Conservation (phyloP, 2,888 invertebrate genomes). For the Lepidonotus clava region DNA sequence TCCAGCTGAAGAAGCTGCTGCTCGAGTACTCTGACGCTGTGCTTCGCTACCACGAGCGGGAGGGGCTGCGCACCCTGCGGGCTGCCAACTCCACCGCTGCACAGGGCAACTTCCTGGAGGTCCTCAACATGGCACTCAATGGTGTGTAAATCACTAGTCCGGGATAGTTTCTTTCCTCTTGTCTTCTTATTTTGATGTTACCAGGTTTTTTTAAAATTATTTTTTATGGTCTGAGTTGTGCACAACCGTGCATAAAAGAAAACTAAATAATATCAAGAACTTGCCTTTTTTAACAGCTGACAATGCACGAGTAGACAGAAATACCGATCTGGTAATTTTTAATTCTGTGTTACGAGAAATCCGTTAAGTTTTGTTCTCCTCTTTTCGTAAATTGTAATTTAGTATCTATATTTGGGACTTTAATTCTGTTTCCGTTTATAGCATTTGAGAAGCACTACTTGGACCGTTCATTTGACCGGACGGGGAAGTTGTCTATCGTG, state of each 20-base stretch:
- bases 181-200: neutral
- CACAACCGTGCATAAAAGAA: no score
- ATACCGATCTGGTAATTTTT: no score
- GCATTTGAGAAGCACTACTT: constrained; percentile 99
- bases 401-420: no score
- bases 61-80: constrained; percentile 64
- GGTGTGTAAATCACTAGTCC: constrained; percentile 84
- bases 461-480: constrained; percentile 98
- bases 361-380: no score
- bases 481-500: constrained; percentile 98
- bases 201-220: neutral
- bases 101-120: constrained; percentile 99
- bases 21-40: constrained; percentile 94
- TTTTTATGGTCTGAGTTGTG: neutral
- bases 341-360: no score
- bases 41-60: constrained; percentile 89
- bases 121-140: constrained; percentile 98
- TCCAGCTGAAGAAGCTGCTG: constrained; percentile 91
- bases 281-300: no score
- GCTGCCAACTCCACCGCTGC: constrained; percentile 81
- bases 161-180: no score
- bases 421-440: constrained; percentile 78
- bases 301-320: no score
- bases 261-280: no score
- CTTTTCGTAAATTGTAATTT: no score